Evolutionary conservation across 1,140 invertebrate genomes (phyloP), one percentile per base, ranked within the genome.

Genomic region (Microvelia longipes): DNA sequence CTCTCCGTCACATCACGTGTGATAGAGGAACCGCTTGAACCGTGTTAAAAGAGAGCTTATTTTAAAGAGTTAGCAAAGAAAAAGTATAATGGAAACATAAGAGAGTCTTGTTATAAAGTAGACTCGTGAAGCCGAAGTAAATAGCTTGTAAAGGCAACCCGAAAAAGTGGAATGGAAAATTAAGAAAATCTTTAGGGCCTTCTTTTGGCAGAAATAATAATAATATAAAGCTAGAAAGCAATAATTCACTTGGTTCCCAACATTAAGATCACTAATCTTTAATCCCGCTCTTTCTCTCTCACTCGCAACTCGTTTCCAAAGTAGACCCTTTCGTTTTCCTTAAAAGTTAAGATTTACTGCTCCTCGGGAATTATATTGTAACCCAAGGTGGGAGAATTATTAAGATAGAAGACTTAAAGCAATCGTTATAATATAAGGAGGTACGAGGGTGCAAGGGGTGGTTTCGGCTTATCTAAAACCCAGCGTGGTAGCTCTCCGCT

Each of bases 201-300:
- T 50, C 35, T 50, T 19, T 50, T 19, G 35, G 5, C 19, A 50
- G 35, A 50, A 50, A 50, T 50, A 73, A 73, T 73, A 73, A 73
- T 73, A 73, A 73, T 73, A 71, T 73, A 73, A 73, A 73, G 69
- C 73, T 73, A 73, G 72, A 70, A 73, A 73, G 74, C 72, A 70
- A 76, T 76, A 76, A 75, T 72, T 76, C 75, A 76, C 74, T 68
- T 66, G 27, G 25, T 64, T 50, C 26, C 50, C 71, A 72, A 73
- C 83, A 82, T 82, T 84, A 84, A 86, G 85, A 86, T 86, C 85
- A 85, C 84, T 86, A 84, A 86, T 86, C 85, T 86, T 85, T 86
- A 86, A 86, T 86, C 85, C 85, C 78, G 76, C 35, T 50, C 19
- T 19, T 50, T n/a, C n/a, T n/a, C n/a, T n/a, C n/a, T n/a, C n/a